Percentiles rank a stretch among this genome's conserved stretches.
phyloP scores from a whole-genome alignment of 1,140 invertebrate genomes.

The Nixonia krombeini region DNA sequence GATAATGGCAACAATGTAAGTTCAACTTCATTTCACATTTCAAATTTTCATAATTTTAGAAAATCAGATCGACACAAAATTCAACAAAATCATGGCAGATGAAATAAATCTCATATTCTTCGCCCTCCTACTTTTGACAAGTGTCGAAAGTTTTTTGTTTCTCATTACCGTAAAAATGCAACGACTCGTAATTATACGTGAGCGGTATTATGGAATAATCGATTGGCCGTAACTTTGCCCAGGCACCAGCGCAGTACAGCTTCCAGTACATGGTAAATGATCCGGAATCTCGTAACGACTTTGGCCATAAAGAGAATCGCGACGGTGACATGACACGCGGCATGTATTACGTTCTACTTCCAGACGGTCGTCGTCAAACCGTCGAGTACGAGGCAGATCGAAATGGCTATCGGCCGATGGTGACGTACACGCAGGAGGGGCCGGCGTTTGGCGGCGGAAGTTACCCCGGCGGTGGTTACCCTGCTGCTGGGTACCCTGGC shows the following conservation, averaged over 20 bases:
- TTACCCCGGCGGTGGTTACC: constrained; percentile 21
- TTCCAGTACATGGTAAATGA: constrained; percentile 70
- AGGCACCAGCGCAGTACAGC: constrained; percentile 65
- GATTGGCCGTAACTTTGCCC: constrained; percentile 14
- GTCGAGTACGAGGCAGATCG: constrained; percentile 68
- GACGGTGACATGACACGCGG: constrained; percentile 63
- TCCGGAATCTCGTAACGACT: constrained; percentile 57
- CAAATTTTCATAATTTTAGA: no score
- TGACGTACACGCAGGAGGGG: constrained; percentile 77
- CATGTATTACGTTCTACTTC: constrained; percentile 65
- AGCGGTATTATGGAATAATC: constrained; percentile 55
- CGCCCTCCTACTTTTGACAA: no score
- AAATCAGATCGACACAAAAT: no score
- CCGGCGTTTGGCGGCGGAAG: constrained; percentile 66
- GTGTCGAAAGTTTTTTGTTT: no score
- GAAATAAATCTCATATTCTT: no score
- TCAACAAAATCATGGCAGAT: no score
- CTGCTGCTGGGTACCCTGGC: constrained; percentile 20
- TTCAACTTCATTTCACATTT: no score
- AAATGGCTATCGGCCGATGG: constrained; percentile 68
- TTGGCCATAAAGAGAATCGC: constrained; percentile 66
- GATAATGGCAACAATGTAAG: constrained; percentile 67
- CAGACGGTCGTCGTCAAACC: constrained; percentile 67
- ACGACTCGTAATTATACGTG: no score
- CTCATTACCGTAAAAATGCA: no score